These are phyloP conservation scores for Stenopsyche tienmushanensis DNA, from an alignment of 1,140 invertebrate species.

Conservation along the genomic window DNA sequence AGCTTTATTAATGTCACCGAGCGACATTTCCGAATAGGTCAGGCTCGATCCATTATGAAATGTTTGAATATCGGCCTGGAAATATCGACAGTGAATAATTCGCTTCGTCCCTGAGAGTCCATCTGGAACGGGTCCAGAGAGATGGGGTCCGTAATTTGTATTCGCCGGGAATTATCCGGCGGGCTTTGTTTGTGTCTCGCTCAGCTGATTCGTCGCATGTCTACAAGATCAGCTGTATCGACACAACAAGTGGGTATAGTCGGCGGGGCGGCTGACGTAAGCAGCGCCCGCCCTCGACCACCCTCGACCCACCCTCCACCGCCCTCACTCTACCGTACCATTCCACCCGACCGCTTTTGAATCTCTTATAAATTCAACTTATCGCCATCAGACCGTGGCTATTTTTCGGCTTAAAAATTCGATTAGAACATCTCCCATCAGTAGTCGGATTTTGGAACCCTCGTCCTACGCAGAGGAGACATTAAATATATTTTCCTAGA, in stretches of 20 bases:
- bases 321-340: background rate
- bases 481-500: too few species aligned
- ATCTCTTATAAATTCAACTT: too few species aligned
- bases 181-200: constrained; percentile 2
- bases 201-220: constrained; percentile 11
- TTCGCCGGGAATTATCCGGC: background rate
- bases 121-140: background rate
- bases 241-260: constrained; percentile 23
- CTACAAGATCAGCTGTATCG: constrained; percentile 22
- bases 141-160: background rate
- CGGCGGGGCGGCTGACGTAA: background rate
- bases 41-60: too few species aligned
- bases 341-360: background rate
- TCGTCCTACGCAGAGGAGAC: too few species aligned
- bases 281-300: background rate
- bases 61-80: too few species aligned
- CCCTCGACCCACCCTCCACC: background rate
- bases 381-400: too few species aligned
- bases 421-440: too few species aligned
- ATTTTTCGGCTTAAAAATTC: too few species aligned
- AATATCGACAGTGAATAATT: too few species aligned
- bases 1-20: too few species aligned
- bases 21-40: too few species aligned
- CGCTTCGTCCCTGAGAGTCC: background rate
- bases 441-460: too few species aligned